Percentiles rank a stretch among this genome's conserved stretches.
phyloP scores from a whole-genome alignment of 1,140 invertebrate genomes.

The Neodiprion virginianus region DNA sequence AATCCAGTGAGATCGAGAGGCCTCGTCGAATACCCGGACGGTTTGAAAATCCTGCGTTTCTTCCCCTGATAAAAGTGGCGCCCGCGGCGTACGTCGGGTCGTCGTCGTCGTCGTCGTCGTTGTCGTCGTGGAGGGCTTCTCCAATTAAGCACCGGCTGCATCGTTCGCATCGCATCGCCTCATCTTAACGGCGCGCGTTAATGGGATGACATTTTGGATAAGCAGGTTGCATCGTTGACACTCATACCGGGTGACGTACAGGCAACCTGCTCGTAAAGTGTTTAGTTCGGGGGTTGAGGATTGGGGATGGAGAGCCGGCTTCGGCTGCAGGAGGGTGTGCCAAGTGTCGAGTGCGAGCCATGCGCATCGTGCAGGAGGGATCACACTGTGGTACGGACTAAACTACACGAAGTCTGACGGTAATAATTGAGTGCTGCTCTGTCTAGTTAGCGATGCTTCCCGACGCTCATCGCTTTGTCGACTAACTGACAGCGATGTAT shows the following conservation, averaged over 20 bases:
- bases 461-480: constrained; percentile 56
- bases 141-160: constrained; percentile 16
- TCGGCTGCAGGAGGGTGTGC: constrained; percentile 36
- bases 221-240: constrained; percentile 53
- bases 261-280: constrained; percentile 62
- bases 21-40: too few species aligned
- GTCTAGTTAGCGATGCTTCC: constrained; percentile 56
- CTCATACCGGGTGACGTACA: constrained; percentile 57
- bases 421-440: constrained; percentile 63
- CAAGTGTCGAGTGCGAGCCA: constrained; percentile 25
- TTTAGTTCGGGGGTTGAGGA: constrained; percentile 54
- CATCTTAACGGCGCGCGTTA: constrained; percentile 40
- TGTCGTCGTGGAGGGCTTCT: constrained; percentile 10
- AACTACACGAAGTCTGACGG: constrained; percentile 60
- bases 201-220: constrained; percentile 60
- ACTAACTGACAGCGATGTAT: constrained; percentile 56
- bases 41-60: too few species aligned
- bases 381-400: constrained; percentile 44
- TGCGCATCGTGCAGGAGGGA: constrained; percentile 31
- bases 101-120: constrained; percentile 12
- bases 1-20: too few species aligned
- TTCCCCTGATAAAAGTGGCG: not conserved
- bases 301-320: constrained; percentile 28
- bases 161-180: constrained; percentile 10
- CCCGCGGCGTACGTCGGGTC: constrained; percentile 21